Percentiles rank a stretch among this genome's conserved stretches.
phyloP scores from a whole-genome alignment of 2,797 vertebrate species.

The Myiotriccus ornatus region DNA sequence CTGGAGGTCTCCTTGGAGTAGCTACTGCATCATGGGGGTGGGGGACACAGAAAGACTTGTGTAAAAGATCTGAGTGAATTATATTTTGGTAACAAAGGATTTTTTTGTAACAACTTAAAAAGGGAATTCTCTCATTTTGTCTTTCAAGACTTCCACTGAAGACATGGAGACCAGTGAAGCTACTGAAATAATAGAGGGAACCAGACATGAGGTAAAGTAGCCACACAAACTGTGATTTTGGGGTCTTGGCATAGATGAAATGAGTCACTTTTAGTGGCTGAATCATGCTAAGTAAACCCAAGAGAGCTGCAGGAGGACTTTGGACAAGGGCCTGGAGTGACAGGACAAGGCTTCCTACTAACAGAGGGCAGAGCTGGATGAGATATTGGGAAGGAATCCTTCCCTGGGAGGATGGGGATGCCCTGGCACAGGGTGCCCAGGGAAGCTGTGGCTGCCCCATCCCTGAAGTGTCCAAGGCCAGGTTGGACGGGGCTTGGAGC shows the following conservation, averaged over 20 bases:
- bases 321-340: background rate
- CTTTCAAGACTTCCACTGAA: slow-evolving; percentile 73
- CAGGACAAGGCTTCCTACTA: background rate
- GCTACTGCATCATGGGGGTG: background rate
- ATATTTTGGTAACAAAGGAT: background rate
- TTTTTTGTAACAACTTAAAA: background rate
- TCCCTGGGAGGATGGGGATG: background rate
- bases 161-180: slow-evolving; percentile 79
- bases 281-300: background rate
- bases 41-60: background rate
- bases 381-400: background rate
- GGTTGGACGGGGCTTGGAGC: background rate
- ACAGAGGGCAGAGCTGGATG: background rate
- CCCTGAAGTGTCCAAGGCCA: background rate
- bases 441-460: background rate
- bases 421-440: background rate
- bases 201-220: slow-evolving; percentile 72
- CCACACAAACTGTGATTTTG: background rate
- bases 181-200: slow-evolving; percentile 76
- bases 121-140: background rate
- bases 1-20: background rate
- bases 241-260: background rate
- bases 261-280: background rate
- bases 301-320: background rate
- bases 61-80: background rate